Evolutionary conservation across 2,113 vertebrate species (phyloP), one percentile per base, ranked within the genome.

Genomic region (Herpailurus yagouaroundi): DNA sequence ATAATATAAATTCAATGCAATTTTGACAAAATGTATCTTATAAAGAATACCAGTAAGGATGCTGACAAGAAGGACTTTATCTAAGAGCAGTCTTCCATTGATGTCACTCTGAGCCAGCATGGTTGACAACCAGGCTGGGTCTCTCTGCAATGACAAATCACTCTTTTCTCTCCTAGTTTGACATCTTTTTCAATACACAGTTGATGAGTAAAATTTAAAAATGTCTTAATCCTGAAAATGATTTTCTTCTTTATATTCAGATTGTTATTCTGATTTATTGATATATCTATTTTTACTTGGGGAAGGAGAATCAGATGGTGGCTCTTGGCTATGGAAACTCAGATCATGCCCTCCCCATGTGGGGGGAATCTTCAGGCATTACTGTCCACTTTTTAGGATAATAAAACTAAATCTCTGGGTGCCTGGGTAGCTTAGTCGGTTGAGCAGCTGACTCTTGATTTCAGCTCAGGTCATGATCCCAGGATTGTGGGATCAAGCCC

Each of bases 191-290:
- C 82, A 95, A 86, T 86, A 91, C 41, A 71, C 9, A 97, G 48
- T 36, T 89, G 52, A 66, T 76, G 66, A 89, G 38, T 79, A 45
- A 91, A 87, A 88, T 95, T 89, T 29, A 55, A 93, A 93, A 93
- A 38, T 41, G 27, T 38, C 86, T 91, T 91, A 89, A 66, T 45
- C 50, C 69, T 89, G 68, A 95, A 91, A 94, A 90, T 0, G 0
- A 83, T 77, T 91, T 93, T 50, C 52, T 96, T 89, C 89, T 86
- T 94, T 57, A 73, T 74, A 80, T 80, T 91, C 55, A 87, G 64
- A 89, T 95, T 83, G 69, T 96, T 97, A 52, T 89, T 79, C 80
- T 95, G 76, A 94, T 93, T 97, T 97, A 86, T 94, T 91, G 81
- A 19, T 91, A 63, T 80, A 52, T 33, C 79, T 82, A 1, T 82